Evolutionary conservation across 2,888 invertebrate genomes (phyloP), one percentile per base, ranked within the genome.

Genomic region (Dysmachus trigonus): DNA sequence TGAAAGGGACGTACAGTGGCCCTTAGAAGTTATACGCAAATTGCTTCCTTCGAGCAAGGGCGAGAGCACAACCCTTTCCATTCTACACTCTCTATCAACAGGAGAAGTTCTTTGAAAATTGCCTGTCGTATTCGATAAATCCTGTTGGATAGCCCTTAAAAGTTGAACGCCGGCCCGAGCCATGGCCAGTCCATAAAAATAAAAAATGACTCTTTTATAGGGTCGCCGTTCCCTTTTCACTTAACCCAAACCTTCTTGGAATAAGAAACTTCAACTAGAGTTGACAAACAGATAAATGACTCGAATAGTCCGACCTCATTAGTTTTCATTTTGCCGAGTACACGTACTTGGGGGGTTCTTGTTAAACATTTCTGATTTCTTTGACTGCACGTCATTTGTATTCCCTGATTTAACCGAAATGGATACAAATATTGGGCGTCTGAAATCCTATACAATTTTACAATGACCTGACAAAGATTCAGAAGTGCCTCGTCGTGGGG

Each of bases 261-360:
- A 41, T 33, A 15, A 79, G 51, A 79, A 77, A 51, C 79, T 79
- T 76, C 47, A 27, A 35, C 41, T 27, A 38, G 47, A 79, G 47
- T 47, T 79, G 79, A 79, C 79, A 79, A 79, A 79, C 51, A 76
- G 76, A 76, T 38, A 76, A 38, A 76, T 76, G 79, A 79, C 79
- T 51, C 27, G 30, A 41, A 79, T 51, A 38, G 79, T 47, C 51
- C 41, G 30, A 79, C 47, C 79, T 79, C 79, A 79, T 79, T 79
- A 79, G 79, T 79, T 79, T 79, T 79, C 79, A 79, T 79, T 79
- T 79, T 10, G 27, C 31, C 15, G 30, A 79, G 30, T 47, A 51
- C 41, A 79, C 47, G 79, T 47, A 79, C 38, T 79, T 47, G 13
- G 31, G 47, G 47, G n/a, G n/a, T n/a, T 79, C 15, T 79, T 27